Evolutionary conservation across 2,113 vertebrate genomes (phyloP).

Genomic region (Corythoichthys haematopterus): DNA sequence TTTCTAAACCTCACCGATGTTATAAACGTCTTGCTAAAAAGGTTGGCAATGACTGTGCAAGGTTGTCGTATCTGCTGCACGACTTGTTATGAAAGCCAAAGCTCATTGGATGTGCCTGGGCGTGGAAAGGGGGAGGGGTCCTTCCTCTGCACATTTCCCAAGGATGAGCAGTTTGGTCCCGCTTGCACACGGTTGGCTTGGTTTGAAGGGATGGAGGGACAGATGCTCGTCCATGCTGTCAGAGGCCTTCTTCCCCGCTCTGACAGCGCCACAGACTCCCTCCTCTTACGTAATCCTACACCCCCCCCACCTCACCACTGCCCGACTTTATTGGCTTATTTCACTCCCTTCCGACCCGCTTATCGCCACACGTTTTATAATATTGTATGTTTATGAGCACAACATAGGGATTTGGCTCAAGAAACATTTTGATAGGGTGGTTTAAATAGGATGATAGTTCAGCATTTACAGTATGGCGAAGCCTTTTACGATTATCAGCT

Average conservation of each 20-base stretch:
- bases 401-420: neutral
- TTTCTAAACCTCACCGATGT: conserved; percentile 34
- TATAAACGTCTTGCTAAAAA: conserved; percentile 1
- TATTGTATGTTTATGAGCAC: neutral
- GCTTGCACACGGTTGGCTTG: conserved; percentile 1
- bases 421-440: neutral
- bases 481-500: too few species aligned
- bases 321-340: conserved; percentile 70
- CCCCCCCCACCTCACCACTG: conserved; percentile 56
- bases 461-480: too few species aligned
- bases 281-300: conserved; percentile 74
- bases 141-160: conserved; percentile 39
- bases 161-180: conserved; percentile 49
- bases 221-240: conserved; percentile 64
- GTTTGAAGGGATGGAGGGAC: conserved; percentile 45
- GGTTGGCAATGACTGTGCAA: conserved; percentile 31
- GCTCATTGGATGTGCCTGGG: conserved; percentile 28
- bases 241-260: conserved; percentile 48
- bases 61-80: conserved; percentile 26
- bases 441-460: neutral
- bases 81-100: conserved; percentile 23
- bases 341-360: conserved; percentile 50
- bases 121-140: conserved; percentile 44
- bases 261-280: conserved; percentile 65
- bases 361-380: conserved; percentile 8